These are phyloP conservation scores for Myrmecophaga tridactyla DNA, from an alignment of 2,113 vertebrate genomes.

Conservation along the genomic window DNA sequence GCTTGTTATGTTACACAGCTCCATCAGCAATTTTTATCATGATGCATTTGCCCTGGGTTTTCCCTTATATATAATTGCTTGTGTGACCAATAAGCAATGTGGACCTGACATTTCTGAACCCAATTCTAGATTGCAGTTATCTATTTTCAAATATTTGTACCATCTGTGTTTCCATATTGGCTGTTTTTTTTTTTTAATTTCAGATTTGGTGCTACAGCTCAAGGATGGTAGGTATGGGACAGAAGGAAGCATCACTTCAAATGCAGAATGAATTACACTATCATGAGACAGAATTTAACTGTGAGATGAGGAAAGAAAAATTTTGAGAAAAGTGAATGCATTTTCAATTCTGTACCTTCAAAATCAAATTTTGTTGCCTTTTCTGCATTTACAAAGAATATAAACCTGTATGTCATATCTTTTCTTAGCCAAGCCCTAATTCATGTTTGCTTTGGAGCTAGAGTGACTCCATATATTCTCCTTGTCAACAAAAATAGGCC, in stretches of 20 bases:
- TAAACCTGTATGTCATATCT: background rate
- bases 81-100: conserved; percentile 67
- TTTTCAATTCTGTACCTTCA: conserved; percentile 19
- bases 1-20: conserved; percentile 10
- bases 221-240: conserved; percentile 47
- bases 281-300: conserved; percentile 48
- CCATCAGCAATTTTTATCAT: conserved; percentile 47
- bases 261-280: conserved; percentile 32
- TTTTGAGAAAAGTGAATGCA: background rate
- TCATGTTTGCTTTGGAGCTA: background rate
- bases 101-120: conserved; percentile 70
- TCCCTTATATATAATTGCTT: conserved; percentile 57
- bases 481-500: background rate
- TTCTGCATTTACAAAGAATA: conserved; percentile 1
- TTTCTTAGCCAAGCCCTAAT: conserved; percentile 15
- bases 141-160: conserved; percentile 78
- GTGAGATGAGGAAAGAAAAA: background rate
- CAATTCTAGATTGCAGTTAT: conserved; percentile 74
- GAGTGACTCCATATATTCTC: background rate
- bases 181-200: conserved; percentile 37
- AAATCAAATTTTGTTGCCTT: conserved; percentile 24
- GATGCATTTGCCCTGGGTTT: conserved; percentile 14
- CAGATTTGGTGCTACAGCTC: conserved; percentile 13
- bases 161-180: conserved; percentile 73
- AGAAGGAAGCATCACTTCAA: conserved; percentile 20